These are phyloP conservation scores for Calonectris borealis DNA, from an alignment of 2,113 vertebrate genomes.

Conservation along the genomic window DNA sequence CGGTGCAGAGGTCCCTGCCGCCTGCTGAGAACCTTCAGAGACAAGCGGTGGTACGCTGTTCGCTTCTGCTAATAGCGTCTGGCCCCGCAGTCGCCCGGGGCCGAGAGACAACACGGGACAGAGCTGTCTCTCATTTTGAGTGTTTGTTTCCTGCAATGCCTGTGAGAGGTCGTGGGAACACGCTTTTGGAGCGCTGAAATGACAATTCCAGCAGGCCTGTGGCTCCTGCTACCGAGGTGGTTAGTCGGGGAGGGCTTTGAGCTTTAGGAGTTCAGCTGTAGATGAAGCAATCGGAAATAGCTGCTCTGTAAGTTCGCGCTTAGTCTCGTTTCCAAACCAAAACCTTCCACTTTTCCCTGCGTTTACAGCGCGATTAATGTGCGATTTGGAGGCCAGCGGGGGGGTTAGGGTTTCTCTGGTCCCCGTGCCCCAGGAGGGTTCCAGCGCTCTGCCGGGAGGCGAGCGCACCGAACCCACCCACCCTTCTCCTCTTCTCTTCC, in stretches of 20 bases:
- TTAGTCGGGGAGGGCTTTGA: neutral
- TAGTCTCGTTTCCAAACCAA: fast-evolving
- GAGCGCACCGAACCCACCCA: fast-evolving
- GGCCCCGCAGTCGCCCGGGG: no score
- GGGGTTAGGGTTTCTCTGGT: neutral
- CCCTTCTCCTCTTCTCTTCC: neutral
- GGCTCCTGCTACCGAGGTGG: neutral
- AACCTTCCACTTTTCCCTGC: fast-evolving
- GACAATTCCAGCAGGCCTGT: fast-evolving
- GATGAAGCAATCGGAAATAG: neutral
- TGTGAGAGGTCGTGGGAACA: fast-evolving
- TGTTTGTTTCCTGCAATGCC: fast-evolving
- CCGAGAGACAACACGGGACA: fast-evolving
- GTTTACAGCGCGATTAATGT: fast-evolving
- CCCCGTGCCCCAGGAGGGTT: neutral
- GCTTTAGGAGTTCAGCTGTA: neutral
- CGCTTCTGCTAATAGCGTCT: neutral
- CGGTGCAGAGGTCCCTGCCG: constrained; percentile 74
- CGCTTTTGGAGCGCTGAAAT: fast-evolving
- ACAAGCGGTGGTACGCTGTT: constrained; percentile 80
- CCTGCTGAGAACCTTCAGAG: constrained; percentile 84
- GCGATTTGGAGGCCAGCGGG: neutral
- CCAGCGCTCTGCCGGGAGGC: fast-evolving
- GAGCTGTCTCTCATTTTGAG: fast-evolving
- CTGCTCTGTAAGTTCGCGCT: fast-evolving